Base-by-base conservation (phyloP, 2,888 invertebrate species). In the Anodontia alba region DNA sequence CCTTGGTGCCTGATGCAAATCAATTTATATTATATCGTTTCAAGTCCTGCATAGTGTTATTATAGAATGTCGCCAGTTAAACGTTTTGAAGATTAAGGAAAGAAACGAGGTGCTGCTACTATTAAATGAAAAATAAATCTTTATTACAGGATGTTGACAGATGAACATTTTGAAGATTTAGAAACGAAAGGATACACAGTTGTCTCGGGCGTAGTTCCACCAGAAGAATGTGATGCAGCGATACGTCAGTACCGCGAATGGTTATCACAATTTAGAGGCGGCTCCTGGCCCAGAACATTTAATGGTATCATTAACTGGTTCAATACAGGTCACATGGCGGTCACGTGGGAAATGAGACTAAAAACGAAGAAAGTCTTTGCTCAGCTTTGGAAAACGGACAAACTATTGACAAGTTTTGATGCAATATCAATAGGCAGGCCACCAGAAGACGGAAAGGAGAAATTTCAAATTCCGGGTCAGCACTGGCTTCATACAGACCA, bases 401-500 rank as follows among this genome's bases (percentile, higher is more conserved):
- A 92, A 69, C 85, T 92, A 10, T 73, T 89, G 36, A 87, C 89
- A 2, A 91, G 91, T 79, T 76, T 88, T 62, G 92, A 92, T 70
- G 89, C 88, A n/a, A 85, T 92, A 8, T 88, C 90, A 3, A 82
- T 91, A 10, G 88, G 88, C 0, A 80, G 83, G 5, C 92, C 91
- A 0, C 91, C 92, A 0, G 91, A 92, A 78, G 73, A 76, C 10
- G 87, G 88, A 10, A 66, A 31, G 0, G 83, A 84, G 67, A 7
- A 26, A 1, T 88, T 78, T 62, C 81, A 79, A 33, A 74, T 51
- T 1, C 69, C 71, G 0, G 80, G 84, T 1, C 62, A 83, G 15
- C 86, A 84, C 43, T 91, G 90, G 90, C 78, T 93, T 23, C 93
- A 92, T 75, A 74, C 83, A 23, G 93, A 93, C 82, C 91, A 91